These are phyloP conservation scores for Coptodon rendalli DNA, from an alignment of 2,113 vertebrate species.

Conservation along the genomic window DNA sequence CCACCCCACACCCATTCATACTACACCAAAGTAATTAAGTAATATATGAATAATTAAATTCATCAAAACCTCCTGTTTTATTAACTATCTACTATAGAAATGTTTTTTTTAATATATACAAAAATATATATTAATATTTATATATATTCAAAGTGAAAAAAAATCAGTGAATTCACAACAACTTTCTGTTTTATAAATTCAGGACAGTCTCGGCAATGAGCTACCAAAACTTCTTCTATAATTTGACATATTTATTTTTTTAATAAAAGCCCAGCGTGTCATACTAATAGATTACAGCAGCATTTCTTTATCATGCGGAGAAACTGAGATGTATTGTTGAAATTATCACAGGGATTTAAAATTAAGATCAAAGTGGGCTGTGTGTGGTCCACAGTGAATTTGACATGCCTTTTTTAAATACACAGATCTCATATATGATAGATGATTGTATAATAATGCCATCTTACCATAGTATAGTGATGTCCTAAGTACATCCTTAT, in stretches of 20 bases:
- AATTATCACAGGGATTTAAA: neutral
- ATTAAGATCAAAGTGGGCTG: neutral
- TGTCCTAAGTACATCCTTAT: neutral
- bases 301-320: neutral
- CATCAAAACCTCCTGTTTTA: neutral
- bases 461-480: neutral
- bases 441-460: neutral
- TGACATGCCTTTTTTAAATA: neutral
- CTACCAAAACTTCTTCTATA: neutral
- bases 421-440: neutral
- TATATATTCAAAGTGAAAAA: neutral
- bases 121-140: neutral
- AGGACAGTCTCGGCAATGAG: neutral
- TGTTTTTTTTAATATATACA: neutral
- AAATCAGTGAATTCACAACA: accelerated
- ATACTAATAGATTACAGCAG: accelerated
- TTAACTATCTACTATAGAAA: neutral
- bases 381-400: neutral
- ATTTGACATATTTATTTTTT: neutral
- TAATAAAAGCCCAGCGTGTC: neutral
- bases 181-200: neutral
- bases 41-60: neutral
- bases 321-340: neutral
- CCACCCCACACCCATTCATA: neutral
- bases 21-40: neutral